A percentile compares a stretch with the other conserved stretches of the same genome.
These are phyloP conservation scores for Rhineura floridana DNA, from an alignment of 2,113 vertebrate genomes.

Conservation along the genomic window DNA sequence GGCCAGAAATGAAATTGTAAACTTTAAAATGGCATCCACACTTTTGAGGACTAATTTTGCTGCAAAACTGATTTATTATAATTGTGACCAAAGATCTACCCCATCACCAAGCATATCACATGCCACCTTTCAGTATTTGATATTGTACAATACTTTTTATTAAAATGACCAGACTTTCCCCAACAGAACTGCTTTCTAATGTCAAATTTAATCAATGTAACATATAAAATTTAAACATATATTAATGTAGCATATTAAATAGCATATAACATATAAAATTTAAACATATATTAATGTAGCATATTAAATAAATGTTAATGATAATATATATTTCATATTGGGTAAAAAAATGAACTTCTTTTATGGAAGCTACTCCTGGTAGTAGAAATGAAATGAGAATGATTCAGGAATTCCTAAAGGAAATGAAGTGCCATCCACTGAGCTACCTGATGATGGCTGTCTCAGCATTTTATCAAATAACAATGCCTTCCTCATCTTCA, in stretches of 20 bases:
- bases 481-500: neutral
- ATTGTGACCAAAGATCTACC: neutral
- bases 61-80: slow-evolving; percentile 8
- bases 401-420: neutral
- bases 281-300: too few species aligned
- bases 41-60: neutral
- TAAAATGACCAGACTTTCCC: neutral
- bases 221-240: too few species aligned
- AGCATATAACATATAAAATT: too few species aligned
- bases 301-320: too few species aligned
- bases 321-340: neutral
- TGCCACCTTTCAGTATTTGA: neutral
- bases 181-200: neutral
- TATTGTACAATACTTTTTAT: neutral
- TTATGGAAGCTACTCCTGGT: neutral
- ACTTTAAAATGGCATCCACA: neutral
- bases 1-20: neutral
- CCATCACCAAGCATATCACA: neutral
- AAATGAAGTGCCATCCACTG: neutral
- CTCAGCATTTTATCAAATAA: neutral
- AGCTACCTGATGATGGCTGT: neutral
- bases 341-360: neutral
- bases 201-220: too few species aligned
- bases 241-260: too few species aligned
- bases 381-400: neutral